phyloP scores from a whole-genome alignment of 2,888 invertebrate genomes.

The Tiliacea aurago region DNA sequence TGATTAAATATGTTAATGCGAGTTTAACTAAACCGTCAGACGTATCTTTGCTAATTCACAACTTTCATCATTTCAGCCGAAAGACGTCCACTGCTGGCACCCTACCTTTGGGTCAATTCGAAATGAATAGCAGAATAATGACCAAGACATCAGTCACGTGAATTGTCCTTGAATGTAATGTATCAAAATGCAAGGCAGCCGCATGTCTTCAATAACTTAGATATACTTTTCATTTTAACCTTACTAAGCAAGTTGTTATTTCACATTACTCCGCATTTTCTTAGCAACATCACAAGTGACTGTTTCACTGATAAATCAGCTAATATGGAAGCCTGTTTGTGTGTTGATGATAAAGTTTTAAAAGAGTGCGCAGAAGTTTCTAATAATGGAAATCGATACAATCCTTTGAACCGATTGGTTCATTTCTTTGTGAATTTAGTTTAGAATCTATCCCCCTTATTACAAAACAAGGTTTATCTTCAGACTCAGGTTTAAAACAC shows the following conservation, averaged over 20 bases:
- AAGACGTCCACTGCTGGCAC: background rate
- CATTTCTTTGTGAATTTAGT: background rate
- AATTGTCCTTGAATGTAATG: slow-evolving; percentile 27
- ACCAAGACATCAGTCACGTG: slow-evolving; percentile 8
- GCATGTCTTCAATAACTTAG: slow-evolving; percentile 33
- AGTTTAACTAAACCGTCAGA: too few species aligned
- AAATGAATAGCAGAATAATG: background rate
- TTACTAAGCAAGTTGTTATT: slow-evolving; percentile 42
- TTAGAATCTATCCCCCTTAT: too few species aligned
- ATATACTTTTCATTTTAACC: slow-evolving; percentile 56
- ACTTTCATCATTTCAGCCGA: background rate
- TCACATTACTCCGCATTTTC: slow-evolving; percentile 57
- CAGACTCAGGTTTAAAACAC: too few species aligned
- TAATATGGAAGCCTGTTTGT: background rate
- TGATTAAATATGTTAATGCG: too few species aligned
- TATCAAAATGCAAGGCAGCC: slow-evolving; percentile 31
- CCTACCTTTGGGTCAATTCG: background rate
- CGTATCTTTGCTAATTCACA: too few species aligned
- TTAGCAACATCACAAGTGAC: slow-evolving; percentile 13
- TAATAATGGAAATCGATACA: background rate
- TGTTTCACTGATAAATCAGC: background rate
- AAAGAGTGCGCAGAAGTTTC: background rate
- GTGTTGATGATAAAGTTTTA: background rate
- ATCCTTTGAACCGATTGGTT: background rate
- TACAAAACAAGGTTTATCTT: too few species aligned